Base-by-base conservation (phyloP, 1,140 invertebrate species). In the Drosophila mauritiana region DNA sequence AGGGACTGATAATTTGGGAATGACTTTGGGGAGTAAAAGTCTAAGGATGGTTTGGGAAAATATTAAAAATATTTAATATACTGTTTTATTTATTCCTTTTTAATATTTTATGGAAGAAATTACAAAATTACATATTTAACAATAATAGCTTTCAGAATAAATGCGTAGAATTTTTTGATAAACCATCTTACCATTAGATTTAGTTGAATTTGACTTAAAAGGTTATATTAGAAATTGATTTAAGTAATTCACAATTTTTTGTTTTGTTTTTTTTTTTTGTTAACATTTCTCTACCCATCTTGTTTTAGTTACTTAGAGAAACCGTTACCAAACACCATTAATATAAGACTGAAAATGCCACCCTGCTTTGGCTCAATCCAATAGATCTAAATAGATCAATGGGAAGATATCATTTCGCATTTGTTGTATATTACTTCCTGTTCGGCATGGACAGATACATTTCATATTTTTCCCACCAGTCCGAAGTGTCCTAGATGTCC, bases 361-460 rank as follows among this genome's bases (percentile, higher is more conserved):
- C 40, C 34, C 49, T 51, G 13, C 12, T 51, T 20, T 4, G 2
- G 13, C 1, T 2, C 45, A 53, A 57, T 54, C 63, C 63, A 12
- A n/a, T n/a, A n/a, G n/a, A n/a, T n/a, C n/a, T n/a, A n/a, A n/a
- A n/a, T 17, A 39, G 52, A 70, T 70, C 68, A 67, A 56, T 81
- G 56, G 54, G 15, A 42, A 58, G 64, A 74, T 86, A 85, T 75
- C 62, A 73, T 67, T 75, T 61, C 59, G 64, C 78, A 82, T 81
- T 85, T 86, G 82, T 86, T 82, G 65, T 79, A 79, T 86, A 83
- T 88, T 69, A 69, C 72, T 86, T 86, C 79, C 83, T 78, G 79
- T 40, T 51, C 39, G 20, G 42, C 46, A 51, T 61, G 43, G 43
- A 73, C 75, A 79, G 79, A 85, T 59, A 69, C 25, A 79, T 88